A percentile compares a stretch with the other conserved stretches of the same genome.
Conservation (phyloP, 2,888 invertebrate genomes). For the Physocephala rufipes region DNA sequence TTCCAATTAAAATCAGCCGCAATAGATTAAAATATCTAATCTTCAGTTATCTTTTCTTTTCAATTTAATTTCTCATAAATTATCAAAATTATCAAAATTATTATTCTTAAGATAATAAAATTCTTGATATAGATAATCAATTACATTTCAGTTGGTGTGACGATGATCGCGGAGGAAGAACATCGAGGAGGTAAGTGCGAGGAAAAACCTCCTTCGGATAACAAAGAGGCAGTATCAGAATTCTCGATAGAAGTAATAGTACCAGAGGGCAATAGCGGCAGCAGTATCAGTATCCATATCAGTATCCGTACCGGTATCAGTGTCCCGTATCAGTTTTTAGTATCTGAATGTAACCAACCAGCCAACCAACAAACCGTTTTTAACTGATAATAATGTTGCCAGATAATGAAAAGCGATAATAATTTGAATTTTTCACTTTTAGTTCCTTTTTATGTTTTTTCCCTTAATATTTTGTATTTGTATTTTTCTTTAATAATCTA, state of each 20-base stretch:
- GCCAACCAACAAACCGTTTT: conserved; percentile 56
- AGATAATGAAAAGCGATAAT: conserved; percentile 64
- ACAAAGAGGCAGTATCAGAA: conserved; percentile 26
- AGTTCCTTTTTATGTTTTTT: conserved; percentile 9
- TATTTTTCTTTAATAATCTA: conserved; percentile 31
- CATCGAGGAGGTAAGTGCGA: neutral
- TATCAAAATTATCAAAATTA: neutral
- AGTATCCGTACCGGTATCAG: neutral
- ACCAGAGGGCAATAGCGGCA: no score
- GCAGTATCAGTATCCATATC: conserved; percentile 43
- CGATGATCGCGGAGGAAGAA: no score
- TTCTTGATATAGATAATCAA: no score
- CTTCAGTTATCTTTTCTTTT: no score
- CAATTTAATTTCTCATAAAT: no score
- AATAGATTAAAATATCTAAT: no score
- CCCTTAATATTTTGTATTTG: neutral
- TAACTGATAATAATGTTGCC: conserved; percentile 64
- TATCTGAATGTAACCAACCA: conserved; percentile 27
- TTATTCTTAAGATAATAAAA: neutral
- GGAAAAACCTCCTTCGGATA: conserved; percentile 41
- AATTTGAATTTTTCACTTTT: conserved; percentile 64
- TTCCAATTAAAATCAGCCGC: no score
- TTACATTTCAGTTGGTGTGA: no score
- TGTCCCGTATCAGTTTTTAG: no score
- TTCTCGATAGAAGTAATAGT: no score